Conservation (phyloP, 2,113 vertebrate species). For the Scopus umbretta region DNA sequence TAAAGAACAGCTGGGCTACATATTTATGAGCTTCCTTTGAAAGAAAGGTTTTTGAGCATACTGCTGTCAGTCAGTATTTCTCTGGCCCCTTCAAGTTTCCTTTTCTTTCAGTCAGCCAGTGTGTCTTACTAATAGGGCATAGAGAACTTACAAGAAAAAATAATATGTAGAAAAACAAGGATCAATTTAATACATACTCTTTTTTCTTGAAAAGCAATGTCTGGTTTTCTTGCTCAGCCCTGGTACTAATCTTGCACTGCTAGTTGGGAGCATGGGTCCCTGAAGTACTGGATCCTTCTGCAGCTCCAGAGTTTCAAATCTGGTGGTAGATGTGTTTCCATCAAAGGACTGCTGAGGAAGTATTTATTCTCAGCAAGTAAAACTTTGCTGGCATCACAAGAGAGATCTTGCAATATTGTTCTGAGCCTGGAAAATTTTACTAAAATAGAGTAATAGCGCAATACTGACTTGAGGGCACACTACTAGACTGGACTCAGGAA, state of each 20-base stretch:
- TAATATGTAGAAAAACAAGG: background rate
- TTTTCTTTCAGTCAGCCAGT: background rate
- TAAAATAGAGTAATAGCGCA: background rate
- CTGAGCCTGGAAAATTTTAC: background rate
- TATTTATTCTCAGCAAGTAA: background rate
- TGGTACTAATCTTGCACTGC: background rate
- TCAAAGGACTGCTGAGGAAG: background rate
- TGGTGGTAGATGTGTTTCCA: background rate
- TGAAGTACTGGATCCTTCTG: background rate
- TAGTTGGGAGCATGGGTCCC: background rate
- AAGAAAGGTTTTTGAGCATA: background rate
- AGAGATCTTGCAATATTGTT: background rate
- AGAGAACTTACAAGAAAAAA: background rate
- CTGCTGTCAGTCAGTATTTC: background rate
- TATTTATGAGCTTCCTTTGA: slow-evolving; percentile 30
- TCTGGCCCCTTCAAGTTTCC: background rate
- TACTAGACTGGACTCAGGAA: background rate
- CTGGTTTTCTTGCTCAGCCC: background rate
- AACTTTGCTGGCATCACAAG: background rate
- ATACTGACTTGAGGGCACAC: background rate
- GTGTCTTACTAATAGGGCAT: background rate
- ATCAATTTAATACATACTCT: background rate
- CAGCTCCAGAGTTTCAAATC: background rate
- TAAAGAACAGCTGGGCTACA: background rate
- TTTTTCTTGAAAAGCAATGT: background rate